A percentile compares a stretch with the other conserved stretches of the same genome.
phyloP scores from a whole-genome alignment of 2,888 invertebrate species.

The Papilio gigon region DNA sequence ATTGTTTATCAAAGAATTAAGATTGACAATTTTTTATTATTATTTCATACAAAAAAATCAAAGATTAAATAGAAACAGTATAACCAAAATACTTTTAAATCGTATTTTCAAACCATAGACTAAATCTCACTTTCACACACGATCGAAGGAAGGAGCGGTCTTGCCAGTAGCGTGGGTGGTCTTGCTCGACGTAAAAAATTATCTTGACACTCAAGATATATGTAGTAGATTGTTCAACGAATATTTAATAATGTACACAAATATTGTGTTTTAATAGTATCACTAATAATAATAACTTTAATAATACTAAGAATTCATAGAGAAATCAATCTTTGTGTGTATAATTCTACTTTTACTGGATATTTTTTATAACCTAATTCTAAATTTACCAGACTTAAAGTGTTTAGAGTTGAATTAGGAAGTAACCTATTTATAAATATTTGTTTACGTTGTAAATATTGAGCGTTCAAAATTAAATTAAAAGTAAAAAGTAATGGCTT shows the following conservation, averaged over 20 bases:
- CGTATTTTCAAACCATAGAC: conserved; percentile 7
- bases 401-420: not conserved
- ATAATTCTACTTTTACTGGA: too few relatives aligned
- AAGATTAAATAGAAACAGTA: not conserved
- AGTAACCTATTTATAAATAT: not conserved
- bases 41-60: not conserved
- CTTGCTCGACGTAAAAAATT: conserved; percentile 15
- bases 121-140: conserved; percentile 4
- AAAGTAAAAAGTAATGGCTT: conserved; percentile 15
- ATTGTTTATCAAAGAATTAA: not conserved
- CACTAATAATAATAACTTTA: not conserved
- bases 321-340: too few relatives aligned
- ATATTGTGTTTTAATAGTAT: not conserved
- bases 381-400: too few relatives aligned
- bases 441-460: not conserved
- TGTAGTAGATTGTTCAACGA: not conserved
- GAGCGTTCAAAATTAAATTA: conserved; percentile 2
- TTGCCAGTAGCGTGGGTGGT: conserved; percentile 14
- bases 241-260: not conserved
- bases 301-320: too few relatives aligned
- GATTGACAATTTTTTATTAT: not conserved
- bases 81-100: conserved; percentile 1
- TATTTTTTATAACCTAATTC: too few relatives aligned
- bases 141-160: conserved; percentile 3
- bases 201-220: not conserved